Conservation (phyloP, 2,888 invertebrate genomes). For the Patella ulyssiponensis region DNA sequence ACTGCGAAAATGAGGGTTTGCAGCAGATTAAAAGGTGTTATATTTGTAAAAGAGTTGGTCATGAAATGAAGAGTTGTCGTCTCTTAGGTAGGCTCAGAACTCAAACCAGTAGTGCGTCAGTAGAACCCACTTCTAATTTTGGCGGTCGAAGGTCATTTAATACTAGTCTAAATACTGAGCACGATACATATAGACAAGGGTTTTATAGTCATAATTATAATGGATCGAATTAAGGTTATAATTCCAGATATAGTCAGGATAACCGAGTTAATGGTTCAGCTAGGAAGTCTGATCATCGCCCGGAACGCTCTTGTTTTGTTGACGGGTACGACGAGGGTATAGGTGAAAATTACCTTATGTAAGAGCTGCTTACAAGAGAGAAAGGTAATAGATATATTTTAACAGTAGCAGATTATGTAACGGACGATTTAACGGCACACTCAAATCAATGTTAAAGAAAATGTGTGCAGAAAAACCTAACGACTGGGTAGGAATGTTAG, state of each 20-base stretch:
- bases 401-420: slow-evolving; percentile 39
- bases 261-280: too few species aligned
- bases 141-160: too few species aligned
- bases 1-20: neutral
- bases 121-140: too few species aligned
- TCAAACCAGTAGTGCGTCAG: too few species aligned
- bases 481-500: slow-evolving; percentile 38
- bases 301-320: neutral
- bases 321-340: neutral
- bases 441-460: slow-evolving; percentile 42
- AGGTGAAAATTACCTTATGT: neutral
- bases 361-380: slow-evolving; percentile 20
- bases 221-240: too few species aligned
- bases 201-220: too few species aligned
- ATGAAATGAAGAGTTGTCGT: slow-evolving; percentile 1
- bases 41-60: neutral
- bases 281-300: too few species aligned
- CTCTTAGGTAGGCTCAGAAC: neutral
- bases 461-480: slow-evolving; percentile 35
- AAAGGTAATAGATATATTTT: slow-evolving; percentile 33
- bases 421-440: slow-evolving; percentile 35
- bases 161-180: too few species aligned
- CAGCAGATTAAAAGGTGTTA: neutral
- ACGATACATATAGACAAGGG: too few species aligned
- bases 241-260: too few species aligned